These are phyloP conservation scores for Oryzias javanicus DNA, from an alignment of 2,113 vertebrate genomes.

Conservation along the genomic window DNA sequence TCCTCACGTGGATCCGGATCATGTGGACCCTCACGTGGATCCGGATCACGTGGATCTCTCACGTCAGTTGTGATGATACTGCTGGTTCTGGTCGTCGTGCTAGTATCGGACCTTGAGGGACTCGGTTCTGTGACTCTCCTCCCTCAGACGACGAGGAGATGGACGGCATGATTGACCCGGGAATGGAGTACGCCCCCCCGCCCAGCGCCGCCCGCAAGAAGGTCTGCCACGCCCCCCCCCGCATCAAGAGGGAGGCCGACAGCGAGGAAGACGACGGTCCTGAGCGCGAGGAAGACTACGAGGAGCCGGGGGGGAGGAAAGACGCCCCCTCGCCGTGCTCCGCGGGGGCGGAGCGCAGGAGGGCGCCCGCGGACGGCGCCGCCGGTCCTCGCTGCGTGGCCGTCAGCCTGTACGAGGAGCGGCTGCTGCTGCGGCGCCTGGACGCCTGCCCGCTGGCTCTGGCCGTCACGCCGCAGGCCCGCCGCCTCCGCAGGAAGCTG, in stretches of 20 bases:
- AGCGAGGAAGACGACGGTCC: constrained; percentile 88
- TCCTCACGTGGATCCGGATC: too few species aligned
- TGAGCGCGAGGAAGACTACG: constrained; percentile 75
- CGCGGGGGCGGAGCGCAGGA: constrained; percentile 59
- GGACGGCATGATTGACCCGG: constrained; percentile 94
- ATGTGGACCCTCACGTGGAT: too few species aligned
- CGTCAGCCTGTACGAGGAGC: constrained; percentile 90
- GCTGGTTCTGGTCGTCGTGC: too few species aligned
- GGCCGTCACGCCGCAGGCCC: constrained; percentile 87
- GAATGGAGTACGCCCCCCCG: constrained; percentile 89
- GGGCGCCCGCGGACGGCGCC: neutral
- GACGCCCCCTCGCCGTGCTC: constrained; percentile 36
- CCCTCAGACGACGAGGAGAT: constrained; percentile 91
- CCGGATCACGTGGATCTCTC: too few species aligned
- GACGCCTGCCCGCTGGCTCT: constrained; percentile 86
- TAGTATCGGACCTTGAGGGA: too few species aligned
- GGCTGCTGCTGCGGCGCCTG: constrained; percentile 85
- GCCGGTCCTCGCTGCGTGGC: constrained; percentile 58
- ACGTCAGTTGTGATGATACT: too few species aligned
- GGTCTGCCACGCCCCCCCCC: constrained; percentile 76
- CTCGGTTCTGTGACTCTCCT: too few species aligned
- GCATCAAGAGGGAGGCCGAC: constrained; percentile 92
- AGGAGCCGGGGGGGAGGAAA: constrained; percentile 15
- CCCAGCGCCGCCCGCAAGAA: constrained; percentile 81
- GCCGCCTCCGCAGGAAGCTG: constrained; percentile 87